Evolutionary conservation across 2,113 vertebrate genomes (phyloP), one percentile per base, ranked within the genome.

Genomic region (Hucho hucho): DNA sequence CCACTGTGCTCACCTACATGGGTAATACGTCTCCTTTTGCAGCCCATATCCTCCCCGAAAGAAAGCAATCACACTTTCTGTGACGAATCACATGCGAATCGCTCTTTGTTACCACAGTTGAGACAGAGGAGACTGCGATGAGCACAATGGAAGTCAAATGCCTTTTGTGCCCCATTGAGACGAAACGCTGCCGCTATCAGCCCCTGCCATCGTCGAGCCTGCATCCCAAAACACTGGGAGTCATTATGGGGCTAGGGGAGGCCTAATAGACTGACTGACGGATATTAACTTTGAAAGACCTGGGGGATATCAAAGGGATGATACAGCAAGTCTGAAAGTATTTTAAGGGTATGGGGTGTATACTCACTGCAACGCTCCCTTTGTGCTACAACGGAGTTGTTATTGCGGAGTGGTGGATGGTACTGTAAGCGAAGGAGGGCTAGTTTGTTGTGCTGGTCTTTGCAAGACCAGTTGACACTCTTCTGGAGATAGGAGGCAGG

Each of bases 251-350:
- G 84, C 87, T 81, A 82, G 53, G 81, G 81, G 85, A 79, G 79
- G 79, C 83, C 86, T 93, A 90, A 92, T 89, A 86, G 88, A 90
- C 87, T 81, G 89, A 91, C 83, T 90, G 89, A 89, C 69, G 68
- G 86, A 87, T 84, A 79, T 81, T 79, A 85, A 89, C 87, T 84
- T 74, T 71, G 69, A 82, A 75, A 83, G 71, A 81, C 83, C 79
- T 69, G 53, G 29, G 32, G 68, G 47, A 43, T 71, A 72, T 74
- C 77, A 72, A 74, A 80, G 46, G 75, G 63, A 84, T 49, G 70
- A 80, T 75, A 69, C 32, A 11, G 72, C 71, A 71, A 32, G 11
- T 12, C 74, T 37, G 29, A 66, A 20, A 67, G 59, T 66, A 1
- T 2, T 47, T 66, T 61, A 81, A 77, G 4, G 69, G 47, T 26